Percentiles rank a stretch among this genome's conserved stretches.
These are phyloP conservation scores for Congeria kusceri DNA, from an alignment of 2,888 invertebrate genomes.

Conservation along the genomic window DNA sequence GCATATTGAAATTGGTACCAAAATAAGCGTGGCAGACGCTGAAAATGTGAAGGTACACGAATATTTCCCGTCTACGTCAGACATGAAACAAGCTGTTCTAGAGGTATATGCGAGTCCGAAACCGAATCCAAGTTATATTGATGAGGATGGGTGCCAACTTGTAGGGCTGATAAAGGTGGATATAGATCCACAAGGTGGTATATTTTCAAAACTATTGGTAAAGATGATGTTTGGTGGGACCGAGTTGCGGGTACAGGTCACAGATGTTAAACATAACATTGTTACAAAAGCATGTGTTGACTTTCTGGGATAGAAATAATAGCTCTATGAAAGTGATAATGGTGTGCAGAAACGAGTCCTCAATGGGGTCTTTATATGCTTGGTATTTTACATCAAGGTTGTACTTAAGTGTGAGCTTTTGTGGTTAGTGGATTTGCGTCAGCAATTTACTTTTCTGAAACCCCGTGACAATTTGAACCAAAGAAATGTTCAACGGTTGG, in stretches of 20 bases:
- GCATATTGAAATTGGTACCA: constrained; percentile 42
- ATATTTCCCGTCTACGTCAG: constrained; percentile 35
- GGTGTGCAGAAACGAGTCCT: no score
- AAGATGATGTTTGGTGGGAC: constrained; percentile 54
- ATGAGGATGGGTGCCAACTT: constrained; percentile 31
- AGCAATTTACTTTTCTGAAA: no score
- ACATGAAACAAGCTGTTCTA: constrained; percentile 41
- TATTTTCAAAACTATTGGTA: constrained; percentile 33
- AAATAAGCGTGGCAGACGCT: constrained; percentile 13
- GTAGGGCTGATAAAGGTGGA: constrained; percentile 46
- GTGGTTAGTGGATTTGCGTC: no score
- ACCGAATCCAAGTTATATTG: constrained; percentile 37
- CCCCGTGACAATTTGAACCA: no score
- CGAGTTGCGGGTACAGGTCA: constrained; percentile 42
- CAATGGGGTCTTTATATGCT: no score
- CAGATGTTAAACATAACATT: constrained; percentile 25
- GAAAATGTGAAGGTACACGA: constrained; percentile 22
- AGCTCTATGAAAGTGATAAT: no score
- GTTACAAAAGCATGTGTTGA: constrained; percentile 12
- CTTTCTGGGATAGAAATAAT: constrained; percentile 25
- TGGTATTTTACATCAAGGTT: no score
- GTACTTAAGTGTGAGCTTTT: no score
- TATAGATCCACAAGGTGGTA: constrained; percentile 38
- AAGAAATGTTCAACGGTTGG: no score
- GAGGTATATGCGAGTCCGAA: constrained; percentile 43